A percentile compares a stretch with the other conserved stretches of the same genome.
Conservation (phyloP, 2,888 invertebrate species). For the Lepidochrysops patricia region DNA sequence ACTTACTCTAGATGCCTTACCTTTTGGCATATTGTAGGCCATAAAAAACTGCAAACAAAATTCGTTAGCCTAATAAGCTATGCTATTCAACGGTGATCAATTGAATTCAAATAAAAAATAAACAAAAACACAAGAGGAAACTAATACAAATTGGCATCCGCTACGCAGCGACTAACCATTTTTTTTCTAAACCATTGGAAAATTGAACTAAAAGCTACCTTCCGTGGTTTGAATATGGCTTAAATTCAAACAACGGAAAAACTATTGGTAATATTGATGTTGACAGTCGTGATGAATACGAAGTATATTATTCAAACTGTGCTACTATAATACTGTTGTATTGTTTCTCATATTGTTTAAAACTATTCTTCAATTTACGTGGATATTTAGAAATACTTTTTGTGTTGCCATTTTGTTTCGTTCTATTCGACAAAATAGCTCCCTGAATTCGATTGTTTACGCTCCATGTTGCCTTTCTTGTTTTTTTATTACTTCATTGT, state of each 20-base stretch:
- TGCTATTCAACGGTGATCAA: background rate
- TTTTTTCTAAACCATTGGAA: background rate
- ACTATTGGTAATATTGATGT: background rate
- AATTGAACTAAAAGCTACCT: background rate
- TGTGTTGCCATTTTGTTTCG: background rate
- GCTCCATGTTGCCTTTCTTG: background rate
- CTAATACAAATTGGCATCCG: constrained; percentile 9
- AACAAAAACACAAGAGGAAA: constrained; percentile 1
- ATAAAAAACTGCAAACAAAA: background rate
- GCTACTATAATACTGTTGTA: constrained; percentile 2
- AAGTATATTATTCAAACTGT: background rate
- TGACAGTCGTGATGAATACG: constrained; percentile 6
- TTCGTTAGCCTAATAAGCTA: background rate
- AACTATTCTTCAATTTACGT: background rate
- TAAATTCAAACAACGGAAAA: background rate
- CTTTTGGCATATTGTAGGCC: background rate
- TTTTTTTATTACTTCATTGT: background rate
- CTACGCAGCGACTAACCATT: background rate
- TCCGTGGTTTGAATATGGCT: background rate
- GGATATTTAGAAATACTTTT: background rate
- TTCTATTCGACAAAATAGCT: background rate
- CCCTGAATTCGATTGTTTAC: constrained; percentile 1
- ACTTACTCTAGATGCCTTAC: too few species aligned
- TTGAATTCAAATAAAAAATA: background rate
- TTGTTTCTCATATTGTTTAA: background rate